Conservation (phyloP, 1,140 invertebrate genomes). For the Maniola jurtina region DNA sequence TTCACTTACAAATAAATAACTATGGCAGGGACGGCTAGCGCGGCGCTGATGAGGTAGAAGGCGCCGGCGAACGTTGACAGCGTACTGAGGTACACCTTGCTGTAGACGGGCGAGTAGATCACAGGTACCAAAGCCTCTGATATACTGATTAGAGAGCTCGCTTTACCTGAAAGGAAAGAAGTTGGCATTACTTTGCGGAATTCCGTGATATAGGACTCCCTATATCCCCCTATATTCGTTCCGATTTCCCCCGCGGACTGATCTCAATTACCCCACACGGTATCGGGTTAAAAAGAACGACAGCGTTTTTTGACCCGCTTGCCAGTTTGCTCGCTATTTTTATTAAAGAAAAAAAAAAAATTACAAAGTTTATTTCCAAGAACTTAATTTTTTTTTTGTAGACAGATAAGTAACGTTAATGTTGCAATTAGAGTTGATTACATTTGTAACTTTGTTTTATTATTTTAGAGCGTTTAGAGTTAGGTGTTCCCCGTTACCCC, state of each 20-base stretch:
- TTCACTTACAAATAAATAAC: slow-evolving; percentile 70
- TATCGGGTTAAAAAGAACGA: slow-evolving; percentile 29
- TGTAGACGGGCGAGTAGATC: slow-evolving; percentile 78
- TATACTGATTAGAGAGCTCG: slow-evolving; percentile 80
- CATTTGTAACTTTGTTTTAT: slow-evolving; percentile 1
- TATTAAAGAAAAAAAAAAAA: too few relatives aligned
- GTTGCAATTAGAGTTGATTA: slow-evolving; percentile 23
- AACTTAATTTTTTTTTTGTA: slow-evolving; percentile 11
- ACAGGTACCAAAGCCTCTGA: slow-evolving; percentile 79
- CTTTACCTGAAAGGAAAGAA: slow-evolving; percentile 72
- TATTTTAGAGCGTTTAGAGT: slow-evolving; percentile 3
- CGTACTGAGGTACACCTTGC: slow-evolving; percentile 76
- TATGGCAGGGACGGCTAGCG: slow-evolving; percentile 69
- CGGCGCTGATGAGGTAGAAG: slow-evolving; percentile 77
- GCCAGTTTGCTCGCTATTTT: neutral
- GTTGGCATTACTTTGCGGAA: neutral
- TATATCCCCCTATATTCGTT: slow-evolving; percentile 30
- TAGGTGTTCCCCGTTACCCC: slow-evolving; percentile 26
- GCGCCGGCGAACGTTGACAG: slow-evolving; percentile 72
- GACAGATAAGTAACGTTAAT: slow-evolving; percentile 22
- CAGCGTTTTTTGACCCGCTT: slow-evolving; percentile 34
- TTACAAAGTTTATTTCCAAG: too few relatives aligned
- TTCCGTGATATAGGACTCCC: too few relatives aligned
- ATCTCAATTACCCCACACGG: slow-evolving; percentile 33
- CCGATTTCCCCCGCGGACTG: slow-evolving; percentile 29